Base-by-base conservation (phyloP, 92 coral and sea anemone genomes). In the Metridium senile region DNA sequence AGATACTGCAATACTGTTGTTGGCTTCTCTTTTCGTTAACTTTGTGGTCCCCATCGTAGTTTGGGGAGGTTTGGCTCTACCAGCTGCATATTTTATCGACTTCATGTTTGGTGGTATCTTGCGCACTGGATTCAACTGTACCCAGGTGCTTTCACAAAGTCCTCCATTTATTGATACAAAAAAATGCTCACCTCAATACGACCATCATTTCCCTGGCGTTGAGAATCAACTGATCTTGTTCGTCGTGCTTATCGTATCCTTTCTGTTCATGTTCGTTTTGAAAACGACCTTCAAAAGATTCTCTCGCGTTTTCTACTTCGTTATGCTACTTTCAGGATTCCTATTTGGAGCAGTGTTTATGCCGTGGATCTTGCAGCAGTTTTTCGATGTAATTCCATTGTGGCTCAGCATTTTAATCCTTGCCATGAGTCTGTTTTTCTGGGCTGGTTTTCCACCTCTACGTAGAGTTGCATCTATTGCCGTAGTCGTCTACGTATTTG, bases 391-490 rank as follows among this genome's bases (percentile, higher is more conserved):
- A 20, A 72, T 85, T 11, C 94, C 98, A 19, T 10, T 62, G 11
- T 83, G 91, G 85, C 84, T 88, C 21, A 86, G 78, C 39, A 76
- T 83, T 72, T 58, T 86, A 25, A 78, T 85, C 22, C 62, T 92
- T 20, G 79, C 53, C 71, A 69, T 92, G 35, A 89, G 93, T 56
- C 26, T 89, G 47, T 75, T 91, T 63, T 92, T 92, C 70, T 92
- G 97, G 97, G 80, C 72, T 13, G 97, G 97, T 19, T 89, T 92
- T 56, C 97, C n/a, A n/a, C n/a, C n/a, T n/a, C n/a, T n/a, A n/a
- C n/a, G n/a, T n/a, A n/a, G n/a, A n/a, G n/a, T n/a, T n/a, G n/a
- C n/a, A n/a, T n/a, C n/a, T n/a, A n/a, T n/a, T n/a, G n/a, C n/a
- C n/a, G n/a, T n/a, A n/a, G 76, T 92, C 20, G 62, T 86, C 31